Base-by-base conservation (phyloP, 2,888 invertebrate species). In the Magallana nippona region DNA sequence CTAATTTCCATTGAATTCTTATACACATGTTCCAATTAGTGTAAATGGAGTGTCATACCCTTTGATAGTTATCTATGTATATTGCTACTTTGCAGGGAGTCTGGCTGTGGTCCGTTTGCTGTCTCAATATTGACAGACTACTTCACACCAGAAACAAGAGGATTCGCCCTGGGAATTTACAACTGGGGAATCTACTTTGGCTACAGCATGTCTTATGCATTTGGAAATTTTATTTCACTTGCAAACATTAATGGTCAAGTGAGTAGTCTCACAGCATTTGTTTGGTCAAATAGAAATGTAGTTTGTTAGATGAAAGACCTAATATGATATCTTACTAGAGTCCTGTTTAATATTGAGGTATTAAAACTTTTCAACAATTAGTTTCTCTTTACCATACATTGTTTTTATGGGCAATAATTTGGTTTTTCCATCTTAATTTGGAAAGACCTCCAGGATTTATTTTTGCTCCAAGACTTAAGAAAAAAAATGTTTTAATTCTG, bases 111-210 rank as follows among this genome's bases (percentile, higher is more conserved):
- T 10, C 93, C 94, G 17, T 93, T 94, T 89, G 93, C 93, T 1
- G 91, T 92, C 0, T 92, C 92, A 8, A 87, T 94, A 81, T 87
- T 94, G 44, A 88, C 92, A 10, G 93, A 94, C 82, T 92, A 92
- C 81, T 93, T 92, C 86, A 87, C 86, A 1, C 84, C 88, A 95
- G 90, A 96, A 8, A 82, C 89, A 92, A 95, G 98, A 84, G 98
- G 97, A 1, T 94, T 98, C 71, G 98, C 98, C 17, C 96, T 98
- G 95, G 97, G 98, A 0, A 96, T 98, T 87, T 98, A 98, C 95
- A 98, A 98, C 94, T 98, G 98, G 98, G 98, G 98, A 15, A 98
- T 98, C 89, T 98, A 98, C 92, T 97, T 98, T 57, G 98, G 98
- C 2, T 98, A 98, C 91, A 98, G 98, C 78, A 96, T 98, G 88